Conservation (phyloP, 2,888 invertebrate genomes). For the Leptothorax acervorum region DNA sequence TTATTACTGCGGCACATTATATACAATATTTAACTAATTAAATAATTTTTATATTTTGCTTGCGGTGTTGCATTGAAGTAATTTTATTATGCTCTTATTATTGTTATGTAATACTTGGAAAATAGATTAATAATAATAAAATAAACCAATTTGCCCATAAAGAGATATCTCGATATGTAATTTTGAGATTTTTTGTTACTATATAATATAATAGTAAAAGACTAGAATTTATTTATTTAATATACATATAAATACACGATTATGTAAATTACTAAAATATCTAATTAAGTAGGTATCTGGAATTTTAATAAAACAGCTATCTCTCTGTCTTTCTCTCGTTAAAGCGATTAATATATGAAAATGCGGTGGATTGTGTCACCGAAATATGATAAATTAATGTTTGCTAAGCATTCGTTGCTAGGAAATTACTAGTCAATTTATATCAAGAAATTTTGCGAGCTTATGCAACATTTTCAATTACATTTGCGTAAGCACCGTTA, state of each 20-base stretch:
- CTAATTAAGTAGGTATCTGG: background rate
- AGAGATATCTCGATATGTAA: background rate
- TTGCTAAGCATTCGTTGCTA: slow-evolving; percentile 5
- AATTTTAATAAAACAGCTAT: slow-evolving; percentile 16
- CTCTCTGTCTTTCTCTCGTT: background rate
- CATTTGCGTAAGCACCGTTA: slow-evolving; percentile 10
- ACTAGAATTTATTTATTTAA: background rate
- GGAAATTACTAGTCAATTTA: background rate
- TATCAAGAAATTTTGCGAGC: slow-evolving; percentile 12
- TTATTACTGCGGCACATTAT: background rate
- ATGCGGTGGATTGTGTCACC: background rate
- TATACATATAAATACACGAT: background rate
- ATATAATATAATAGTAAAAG: background rate
- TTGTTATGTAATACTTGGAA: background rate
- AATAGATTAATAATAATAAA: background rate
- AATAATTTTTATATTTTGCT: background rate
- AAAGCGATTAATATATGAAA: slow-evolving; percentile 20
- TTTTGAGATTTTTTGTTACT: background rate
- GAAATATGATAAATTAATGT: slow-evolving; percentile 36
- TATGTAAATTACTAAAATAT: background rate
- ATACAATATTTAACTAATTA: background rate
- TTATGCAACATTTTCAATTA: slow-evolving; percentile 38
- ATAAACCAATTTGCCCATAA: background rate
- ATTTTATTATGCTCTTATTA: slow-evolving; percentile 22
- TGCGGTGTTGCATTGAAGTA: background rate